These are phyloP conservation scores for Agrotis clavis DNA, from an alignment of 2,888 invertebrate genomes.

Conservation along the genomic window DNA sequence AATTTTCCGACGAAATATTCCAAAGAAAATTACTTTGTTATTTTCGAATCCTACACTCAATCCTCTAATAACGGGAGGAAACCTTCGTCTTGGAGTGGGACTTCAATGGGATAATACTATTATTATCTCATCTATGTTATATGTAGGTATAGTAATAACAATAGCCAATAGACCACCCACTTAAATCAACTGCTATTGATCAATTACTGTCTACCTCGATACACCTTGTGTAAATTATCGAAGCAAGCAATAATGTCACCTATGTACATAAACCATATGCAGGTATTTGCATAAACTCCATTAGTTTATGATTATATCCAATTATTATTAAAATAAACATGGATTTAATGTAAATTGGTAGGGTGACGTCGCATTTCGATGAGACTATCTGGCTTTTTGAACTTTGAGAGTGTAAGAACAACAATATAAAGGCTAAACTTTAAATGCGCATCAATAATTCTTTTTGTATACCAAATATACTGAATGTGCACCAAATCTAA, in stretches of 20 bases:
- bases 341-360: slow-evolving; percentile 38
- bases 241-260: slow-evolving; percentile 8
- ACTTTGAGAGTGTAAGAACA: no score
- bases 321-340: slow-evolving; percentile 54
- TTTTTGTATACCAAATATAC: no score
- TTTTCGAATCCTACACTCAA: no score
- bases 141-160: not conserved
- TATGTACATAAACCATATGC: not conserved
- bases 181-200: slow-evolving; percentile 6
- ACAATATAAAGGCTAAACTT: no score
- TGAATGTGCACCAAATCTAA: no score
- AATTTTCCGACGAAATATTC: no score
- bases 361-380: not conserved
- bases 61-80: no score
- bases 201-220: slow-evolving; percentile 23
- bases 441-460: no score
- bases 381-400: no score
- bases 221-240: slow-evolving; percentile 15
- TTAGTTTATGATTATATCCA: slow-evolving; percentile 36
- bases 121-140: not conserved
- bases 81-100: no score
- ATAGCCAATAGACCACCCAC: not conserved
- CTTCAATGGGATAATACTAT: no score
- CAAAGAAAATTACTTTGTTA: no score
- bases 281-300: slow-evolving; percentile 43